Percentiles rank a stretch among this genome's conserved stretches.
These are phyloP conservation scores for Upupa epops DNA, from an alignment of 2,113 vertebrate species.

Conservation along the genomic window DNA sequence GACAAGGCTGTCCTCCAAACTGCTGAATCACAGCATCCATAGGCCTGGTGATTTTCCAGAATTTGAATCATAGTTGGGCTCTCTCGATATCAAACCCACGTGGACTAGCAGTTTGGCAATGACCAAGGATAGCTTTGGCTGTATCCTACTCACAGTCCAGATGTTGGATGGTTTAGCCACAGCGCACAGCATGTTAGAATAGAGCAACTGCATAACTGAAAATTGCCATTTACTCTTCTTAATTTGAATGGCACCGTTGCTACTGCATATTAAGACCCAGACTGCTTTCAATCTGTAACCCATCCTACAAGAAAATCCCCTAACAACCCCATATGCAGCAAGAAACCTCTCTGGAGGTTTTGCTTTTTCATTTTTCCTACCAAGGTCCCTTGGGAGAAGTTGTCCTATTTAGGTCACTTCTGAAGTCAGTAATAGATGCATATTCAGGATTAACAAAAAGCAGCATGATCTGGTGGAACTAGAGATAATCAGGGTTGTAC, in stretches of 20 bases:
- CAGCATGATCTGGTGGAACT: not conserved
- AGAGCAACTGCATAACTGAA: not conserved
- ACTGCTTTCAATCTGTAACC: not conserved
- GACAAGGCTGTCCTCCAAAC: slow-evolving; percentile 7
- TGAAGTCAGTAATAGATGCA: not conserved
- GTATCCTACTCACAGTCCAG: not conserved
- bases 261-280: not conserved
- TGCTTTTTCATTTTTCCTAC: not conserved
- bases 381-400: not conserved
- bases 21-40: slow-evolving; percentile 50
- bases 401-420: not conserved
- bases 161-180: slow-evolving; percentile 11
- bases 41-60: slow-evolving; percentile 40
- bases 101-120: slow-evolving; percentile 43
- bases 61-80: slow-evolving; percentile 24
- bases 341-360: not conserved
- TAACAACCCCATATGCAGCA: not conserved
- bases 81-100: slow-evolving; percentile 18
- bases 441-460: not conserved
- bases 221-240: slow-evolving; percentile 7
- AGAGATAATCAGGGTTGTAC: not conserved
- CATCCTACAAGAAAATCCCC: not conserved
- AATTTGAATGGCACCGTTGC: not conserved
- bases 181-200: not conserved
- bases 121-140: not conserved